Percentiles rank a stretch among this genome's conserved stretches.
Conservation (phyloP, 64 coral and sea anemone genomes). For the Stylophora pistillata region DNA sequence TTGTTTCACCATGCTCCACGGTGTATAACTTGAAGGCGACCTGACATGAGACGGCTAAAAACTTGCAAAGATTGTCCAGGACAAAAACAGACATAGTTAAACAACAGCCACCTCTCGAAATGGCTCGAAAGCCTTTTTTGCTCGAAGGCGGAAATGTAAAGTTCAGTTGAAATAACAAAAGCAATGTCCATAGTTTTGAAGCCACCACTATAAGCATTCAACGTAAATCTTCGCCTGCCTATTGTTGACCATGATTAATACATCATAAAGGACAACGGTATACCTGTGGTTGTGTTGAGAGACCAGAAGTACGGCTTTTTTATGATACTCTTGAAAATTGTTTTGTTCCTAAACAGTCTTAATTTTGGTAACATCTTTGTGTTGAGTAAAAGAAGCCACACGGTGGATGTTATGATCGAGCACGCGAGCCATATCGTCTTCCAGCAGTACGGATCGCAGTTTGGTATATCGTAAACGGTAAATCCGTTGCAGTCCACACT, state of each 20-base stretch:
- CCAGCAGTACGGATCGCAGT: constrained; percentile 70
- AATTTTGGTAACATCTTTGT: neutral
- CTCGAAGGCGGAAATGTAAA: constrained; percentile 54
- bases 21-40: constrained; percentile 79
- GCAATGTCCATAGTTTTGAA: constrained; percentile 44
- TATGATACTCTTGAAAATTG: constrained; percentile 16
- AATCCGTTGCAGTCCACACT: constrained; percentile 68
- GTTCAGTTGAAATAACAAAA: constrained; percentile 61
- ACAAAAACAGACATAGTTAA: constrained; percentile 52
- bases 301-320: constrained; percentile 74
- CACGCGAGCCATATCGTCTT: constrained; percentile 58
- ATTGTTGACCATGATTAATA: constrained; percentile 41
- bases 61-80: constrained; percentile 72
- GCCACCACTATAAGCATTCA: constrained; percentile 33
- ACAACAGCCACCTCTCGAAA: constrained; percentile 25
- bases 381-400: constrained; percentile 30
- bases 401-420: constrained; percentile 45
- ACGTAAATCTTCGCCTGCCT: neutral
- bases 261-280: constrained; percentile 57
- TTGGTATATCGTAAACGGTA: constrained; percentile 48
- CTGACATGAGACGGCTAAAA: constrained; percentile 37
- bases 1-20: neutral
- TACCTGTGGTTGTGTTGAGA: constrained; percentile 23
- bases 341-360: neutral
- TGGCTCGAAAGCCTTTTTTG: constrained; percentile 1